A percentile compares a stretch with the other conserved stretches of the same genome.
phyloP scores from a whole-genome alignment of 2,888 invertebrate genomes.

The Podabrus alpinus region DNA sequence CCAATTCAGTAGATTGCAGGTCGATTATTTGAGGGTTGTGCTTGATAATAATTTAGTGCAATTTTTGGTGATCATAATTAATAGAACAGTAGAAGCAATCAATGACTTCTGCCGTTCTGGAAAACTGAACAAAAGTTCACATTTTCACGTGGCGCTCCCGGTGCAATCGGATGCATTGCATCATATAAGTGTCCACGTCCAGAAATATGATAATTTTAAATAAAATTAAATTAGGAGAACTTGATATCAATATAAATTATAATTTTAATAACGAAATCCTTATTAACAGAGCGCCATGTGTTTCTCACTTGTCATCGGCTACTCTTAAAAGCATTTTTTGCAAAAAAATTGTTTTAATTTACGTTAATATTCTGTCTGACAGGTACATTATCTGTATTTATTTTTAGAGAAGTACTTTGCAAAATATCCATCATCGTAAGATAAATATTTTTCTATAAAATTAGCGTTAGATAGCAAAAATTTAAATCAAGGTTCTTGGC shows the following conservation, averaged over 20 bases:
- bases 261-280: neutral
- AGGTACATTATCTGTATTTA: neutral
- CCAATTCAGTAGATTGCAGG: too few relatives aligned
- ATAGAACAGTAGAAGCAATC: too few relatives aligned
- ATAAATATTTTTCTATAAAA: neutral
- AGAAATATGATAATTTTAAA: neutral
- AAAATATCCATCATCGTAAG: constrained; percentile 1
- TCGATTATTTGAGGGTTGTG: too few relatives aligned
- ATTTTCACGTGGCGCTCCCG: too few relatives aligned
- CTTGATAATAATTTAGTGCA: too few relatives aligned
- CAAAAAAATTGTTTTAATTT: neutral
- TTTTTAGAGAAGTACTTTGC: neutral
- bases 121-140: too few relatives aligned
- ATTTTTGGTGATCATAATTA: too few relatives aligned
- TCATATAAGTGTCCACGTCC: neutral
- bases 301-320: neutral
- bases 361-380: constrained; percentile 1
- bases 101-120: too few relatives aligned
- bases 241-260: neutral
- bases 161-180: neutral
- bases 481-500: neutral
- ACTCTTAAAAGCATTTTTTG: neutral
- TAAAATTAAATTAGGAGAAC: neutral
- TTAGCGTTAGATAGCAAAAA: neutral
- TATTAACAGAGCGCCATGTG: neutral